Conservation (phyloP, 2,888 invertebrate genomes). For the Lepidonotus clava region DNA sequence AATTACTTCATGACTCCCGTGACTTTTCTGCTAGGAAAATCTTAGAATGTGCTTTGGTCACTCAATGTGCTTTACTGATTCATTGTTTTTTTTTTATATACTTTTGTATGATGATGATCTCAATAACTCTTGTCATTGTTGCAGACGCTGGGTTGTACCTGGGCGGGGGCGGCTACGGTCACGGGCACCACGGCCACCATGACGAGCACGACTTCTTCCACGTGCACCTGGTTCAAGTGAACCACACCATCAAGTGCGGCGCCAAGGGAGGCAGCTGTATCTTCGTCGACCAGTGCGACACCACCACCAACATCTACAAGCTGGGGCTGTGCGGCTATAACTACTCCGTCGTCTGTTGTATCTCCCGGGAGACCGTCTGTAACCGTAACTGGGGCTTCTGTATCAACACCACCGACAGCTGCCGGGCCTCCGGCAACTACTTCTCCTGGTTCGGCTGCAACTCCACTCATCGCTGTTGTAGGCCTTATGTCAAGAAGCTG, state of each 20-base stretch:
- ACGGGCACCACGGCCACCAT: neutral
- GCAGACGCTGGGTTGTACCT: neutral
- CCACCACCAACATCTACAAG: constrained; percentile 43
- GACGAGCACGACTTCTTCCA: constrained; percentile 42
- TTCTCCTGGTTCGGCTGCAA: constrained; percentile 45
- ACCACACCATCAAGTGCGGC: constrained; percentile 30
- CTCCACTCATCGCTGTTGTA: constrained; percentile 18
- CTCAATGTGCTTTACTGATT: too few relatives aligned
- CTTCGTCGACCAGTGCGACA: constrained; percentile 19
- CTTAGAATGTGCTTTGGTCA: too few relatives aligned
- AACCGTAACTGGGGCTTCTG: constrained; percentile 45
- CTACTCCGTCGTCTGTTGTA: constrained; percentile 21
- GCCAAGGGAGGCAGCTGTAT: constrained; percentile 46
- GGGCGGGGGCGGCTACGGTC: constrained; percentile 19
- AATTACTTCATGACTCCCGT: too few relatives aligned
- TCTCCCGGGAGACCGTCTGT: constrained; percentile 21
- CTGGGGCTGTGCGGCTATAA: constrained; percentile 44
- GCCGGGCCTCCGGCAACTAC: constrained; percentile 26
- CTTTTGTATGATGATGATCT: too few relatives aligned
- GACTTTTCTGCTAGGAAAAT: too few relatives aligned
- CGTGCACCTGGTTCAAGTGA: constrained; percentile 48
- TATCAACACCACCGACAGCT: constrained; percentile 15
- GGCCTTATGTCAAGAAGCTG: constrained; percentile 35
- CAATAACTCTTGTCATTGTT: neutral
- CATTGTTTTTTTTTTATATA: too few relatives aligned